Conservation (phyloP, 1,140 invertebrate species). For the Meloidogyne floridensis region DNA sequence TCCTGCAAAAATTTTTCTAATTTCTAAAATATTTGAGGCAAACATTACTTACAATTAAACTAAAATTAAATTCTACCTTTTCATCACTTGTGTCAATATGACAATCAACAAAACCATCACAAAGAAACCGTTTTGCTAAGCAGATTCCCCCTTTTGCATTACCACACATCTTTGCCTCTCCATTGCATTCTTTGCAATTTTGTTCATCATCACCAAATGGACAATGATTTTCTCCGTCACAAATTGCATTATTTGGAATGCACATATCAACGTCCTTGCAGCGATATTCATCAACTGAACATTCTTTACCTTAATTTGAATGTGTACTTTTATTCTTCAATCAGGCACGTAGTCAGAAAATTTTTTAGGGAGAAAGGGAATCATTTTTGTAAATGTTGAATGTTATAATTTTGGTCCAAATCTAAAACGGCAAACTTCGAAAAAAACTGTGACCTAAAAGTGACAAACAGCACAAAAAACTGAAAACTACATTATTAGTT, state of each 20-base stretch:
- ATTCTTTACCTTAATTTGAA: slow-evolving; percentile 13
- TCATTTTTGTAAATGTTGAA: no score
- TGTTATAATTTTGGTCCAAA: no score
- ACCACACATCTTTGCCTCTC: slow-evolving; percentile 40
- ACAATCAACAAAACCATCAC: slow-evolving; percentile 48
- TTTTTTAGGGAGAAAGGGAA: no score
- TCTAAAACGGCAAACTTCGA: no score
- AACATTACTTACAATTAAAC: neutral
- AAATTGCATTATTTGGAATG: slow-evolving; percentile 36
- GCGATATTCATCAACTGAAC: slow-evolving; percentile 31
- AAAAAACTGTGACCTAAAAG: no score
- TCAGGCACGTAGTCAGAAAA: no score
- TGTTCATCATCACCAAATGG: slow-evolving; percentile 45
- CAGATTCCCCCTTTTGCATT: slow-evolving; percentile 21
- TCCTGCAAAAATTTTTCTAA: slow-evolving; percentile 34
- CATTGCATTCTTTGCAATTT: slow-evolving; percentile 35
- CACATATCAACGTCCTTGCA: slow-evolving; percentile 39
- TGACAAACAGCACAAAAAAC: no score
- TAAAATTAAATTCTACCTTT: slow-evolving; percentile 30
- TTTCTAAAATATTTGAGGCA: slow-evolving; percentile 16
- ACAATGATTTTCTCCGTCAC: slow-evolving; percentile 52
- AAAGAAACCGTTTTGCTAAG: slow-evolving; percentile 51
- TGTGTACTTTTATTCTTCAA: no score
- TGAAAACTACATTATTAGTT: no score
- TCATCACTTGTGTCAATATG: slow-evolving; percentile 41